Conservation (phyloP, 2,888 invertebrate species). For the Hyposoter didymator region DNA sequence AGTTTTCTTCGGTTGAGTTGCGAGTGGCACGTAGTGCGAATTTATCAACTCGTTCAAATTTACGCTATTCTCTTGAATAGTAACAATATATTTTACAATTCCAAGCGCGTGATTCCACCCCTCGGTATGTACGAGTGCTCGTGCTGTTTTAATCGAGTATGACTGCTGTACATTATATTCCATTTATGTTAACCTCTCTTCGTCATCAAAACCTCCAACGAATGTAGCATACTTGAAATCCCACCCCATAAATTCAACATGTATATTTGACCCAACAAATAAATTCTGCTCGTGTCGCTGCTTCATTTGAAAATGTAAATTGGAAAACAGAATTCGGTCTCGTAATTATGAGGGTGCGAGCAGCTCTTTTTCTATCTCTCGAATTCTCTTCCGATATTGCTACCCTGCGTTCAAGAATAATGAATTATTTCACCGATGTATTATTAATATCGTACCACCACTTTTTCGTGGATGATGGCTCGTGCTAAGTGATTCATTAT, state of each 20-base stretch:
- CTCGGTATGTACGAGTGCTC: not conserved
- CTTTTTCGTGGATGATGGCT: not conserved
- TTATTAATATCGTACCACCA: conserved; percentile 1
- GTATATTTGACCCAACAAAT: conserved; percentile 51
- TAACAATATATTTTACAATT: conserved; percentile 20
- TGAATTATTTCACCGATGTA: conserved; percentile 23
- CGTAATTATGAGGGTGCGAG: conserved; percentile 46
- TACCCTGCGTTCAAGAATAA: not conserved
- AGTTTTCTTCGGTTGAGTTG: not conserved
- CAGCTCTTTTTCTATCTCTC: conserved; percentile 35
- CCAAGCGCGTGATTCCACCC: not conserved
- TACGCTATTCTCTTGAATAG: conserved; percentile 1
- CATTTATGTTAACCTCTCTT: conserved; percentile 32
- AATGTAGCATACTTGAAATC: conserved; percentile 30
- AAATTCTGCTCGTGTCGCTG: conserved; percentile 57
- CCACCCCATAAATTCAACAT: conserved; percentile 45
- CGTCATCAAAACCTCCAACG: conserved; percentile 30
- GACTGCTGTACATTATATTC: conserved; percentile 28
- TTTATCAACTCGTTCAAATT: conserved; percentile 11
- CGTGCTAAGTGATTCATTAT: not conserved
- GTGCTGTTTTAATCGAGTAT: conserved; percentile 30
- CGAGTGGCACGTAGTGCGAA: not conserved
- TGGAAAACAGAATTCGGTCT: conserved; percentile 68
- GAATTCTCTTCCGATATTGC: conserved; percentile 31
- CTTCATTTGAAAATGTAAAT: conserved; percentile 70